phyloP scores from a whole-genome alignment of 2,113 vertebrate species.

The Sceloporus tristichus region DNA sequence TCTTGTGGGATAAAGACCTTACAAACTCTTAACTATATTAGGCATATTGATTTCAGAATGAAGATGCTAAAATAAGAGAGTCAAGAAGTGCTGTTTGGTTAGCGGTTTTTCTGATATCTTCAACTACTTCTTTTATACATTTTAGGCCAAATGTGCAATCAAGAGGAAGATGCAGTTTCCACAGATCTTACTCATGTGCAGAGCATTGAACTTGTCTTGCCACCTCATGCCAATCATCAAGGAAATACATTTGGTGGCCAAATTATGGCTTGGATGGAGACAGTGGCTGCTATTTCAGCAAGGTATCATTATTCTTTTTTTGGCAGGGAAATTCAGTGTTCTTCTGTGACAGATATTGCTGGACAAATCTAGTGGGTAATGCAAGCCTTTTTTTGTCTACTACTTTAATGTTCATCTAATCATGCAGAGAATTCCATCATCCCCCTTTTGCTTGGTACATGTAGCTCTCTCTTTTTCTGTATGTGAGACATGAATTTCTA shows the following conservation, averaged over 20 bases:
- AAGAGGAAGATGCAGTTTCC: constrained; percentile 63
- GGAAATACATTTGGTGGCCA: constrained; percentile 86
- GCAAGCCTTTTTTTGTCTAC: background rate
- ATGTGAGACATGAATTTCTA: constrained; percentile 53
- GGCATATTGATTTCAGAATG: background rate
- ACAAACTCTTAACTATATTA: background rate
- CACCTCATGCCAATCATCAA: constrained; percentile 85
- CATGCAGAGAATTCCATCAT: constrained; percentile 25
- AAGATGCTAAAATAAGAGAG: background rate
- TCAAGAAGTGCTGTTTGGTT: background rate
- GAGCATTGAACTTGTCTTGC: constrained; percentile 84
- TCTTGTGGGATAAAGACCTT: background rate
- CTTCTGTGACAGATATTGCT: constrained; percentile 1
- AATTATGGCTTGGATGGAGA: constrained; percentile 89
- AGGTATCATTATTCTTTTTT: constrained; percentile 69
- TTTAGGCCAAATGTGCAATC: constrained; percentile 62
- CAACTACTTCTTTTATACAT: background rate
- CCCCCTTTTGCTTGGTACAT: constrained; percentile 11
- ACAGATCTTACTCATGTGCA: constrained; percentile 75
- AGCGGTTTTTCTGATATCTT: background rate
- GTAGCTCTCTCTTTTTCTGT: constrained; percentile 40
- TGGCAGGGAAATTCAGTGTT: background rate
- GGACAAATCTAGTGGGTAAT: background rate
- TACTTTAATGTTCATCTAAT: constrained; percentile 26
- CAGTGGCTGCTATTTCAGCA: constrained; percentile 82